Evolutionary conservation across 2,888 invertebrate species (phyloP).

Genomic region (Parnassius mnemosyne): DNA sequence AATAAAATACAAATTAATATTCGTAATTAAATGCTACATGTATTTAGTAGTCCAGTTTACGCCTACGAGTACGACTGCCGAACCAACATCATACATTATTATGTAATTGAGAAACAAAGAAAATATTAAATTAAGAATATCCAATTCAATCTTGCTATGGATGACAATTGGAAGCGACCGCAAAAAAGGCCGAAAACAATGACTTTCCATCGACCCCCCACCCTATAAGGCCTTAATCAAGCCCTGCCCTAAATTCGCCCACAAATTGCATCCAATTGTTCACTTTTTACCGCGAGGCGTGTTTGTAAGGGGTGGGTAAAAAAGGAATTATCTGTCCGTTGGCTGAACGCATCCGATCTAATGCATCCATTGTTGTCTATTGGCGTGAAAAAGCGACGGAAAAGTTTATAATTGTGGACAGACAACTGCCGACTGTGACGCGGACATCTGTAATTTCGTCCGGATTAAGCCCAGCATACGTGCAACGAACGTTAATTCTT

Average conservation of each 20-base stretch:
- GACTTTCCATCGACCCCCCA: conserved; percentile 46
- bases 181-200: conserved; percentile 69
- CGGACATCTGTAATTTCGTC: conserved; percentile 35
- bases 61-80: too few relatives aligned
- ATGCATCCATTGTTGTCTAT: conserved; percentile 62
- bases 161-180: conserved; percentile 37
- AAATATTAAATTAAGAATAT: conserved; percentile 21
- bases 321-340: conserved; percentile 55
- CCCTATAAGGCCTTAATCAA: conserved; percentile 68
- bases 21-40: too few relatives aligned
- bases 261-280: conserved; percentile 80
- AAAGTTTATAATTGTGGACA: conserved; percentile 52
- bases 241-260: conserved; percentile 74
- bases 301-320: conserved; percentile 58
- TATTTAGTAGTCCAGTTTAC: too few relatives aligned
- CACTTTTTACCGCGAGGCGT: conserved; percentile 73
- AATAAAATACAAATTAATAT: too few relatives aligned
- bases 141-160: conserved; percentile 9
- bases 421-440: conserved; percentile 41
- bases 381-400: conserved; percentile 58
- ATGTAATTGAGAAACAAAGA: conserved; percentile 14
- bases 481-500: conserved; percentile 8
- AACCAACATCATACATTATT: too few relatives aligned
- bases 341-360: conserved; percentile 56
- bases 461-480: conserved; percentile 15